phyloP scores from a whole-genome alignment of 2,113 vertebrate genomes.

The Pterocles gutturalis region DNA sequence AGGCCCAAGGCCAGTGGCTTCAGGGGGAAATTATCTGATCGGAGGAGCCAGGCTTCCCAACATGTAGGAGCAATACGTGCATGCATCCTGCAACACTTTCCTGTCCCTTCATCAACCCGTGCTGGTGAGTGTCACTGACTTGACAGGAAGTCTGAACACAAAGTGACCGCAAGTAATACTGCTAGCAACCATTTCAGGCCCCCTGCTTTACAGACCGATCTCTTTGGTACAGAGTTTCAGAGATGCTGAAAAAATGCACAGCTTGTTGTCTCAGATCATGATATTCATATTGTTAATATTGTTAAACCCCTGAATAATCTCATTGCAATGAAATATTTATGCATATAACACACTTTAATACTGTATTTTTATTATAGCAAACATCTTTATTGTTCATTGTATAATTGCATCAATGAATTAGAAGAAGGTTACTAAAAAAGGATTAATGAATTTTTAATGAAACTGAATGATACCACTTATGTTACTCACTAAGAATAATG shows the following conservation, averaged over 20 bases:
- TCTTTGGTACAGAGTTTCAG: neutral
- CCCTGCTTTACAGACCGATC: neutral
- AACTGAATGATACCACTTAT: slow-evolving; percentile 60
- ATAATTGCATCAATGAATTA: slow-evolving; percentile 73
- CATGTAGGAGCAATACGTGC: neutral
- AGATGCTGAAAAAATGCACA: neutral
- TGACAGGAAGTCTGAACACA: neutral
- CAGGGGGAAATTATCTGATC: neutral
- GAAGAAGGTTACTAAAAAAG: slow-evolving; percentile 63
- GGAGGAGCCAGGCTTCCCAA: neutral
- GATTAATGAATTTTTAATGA: slow-evolving; percentile 74
- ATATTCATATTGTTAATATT: slow-evolving; percentile 25
- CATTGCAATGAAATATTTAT: slow-evolving; percentile 55
- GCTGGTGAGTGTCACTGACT: neutral
- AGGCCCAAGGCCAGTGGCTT: neutral
- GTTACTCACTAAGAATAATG: slow-evolving; percentile 64
- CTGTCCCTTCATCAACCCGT: neutral
- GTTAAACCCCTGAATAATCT: slow-evolving; percentile 10
- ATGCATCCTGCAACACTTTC: neutral
- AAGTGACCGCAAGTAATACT: neutral
- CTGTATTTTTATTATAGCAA: slow-evolving; percentile 46
- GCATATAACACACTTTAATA: slow-evolving; percentile 42
- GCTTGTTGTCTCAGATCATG: neutral
- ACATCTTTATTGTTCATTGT: slow-evolving; percentile 58
- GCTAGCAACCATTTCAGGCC: neutral